Evolutionary conservation across 2,113 vertebrate species (phyloP), one percentile per base, ranked within the genome.

Genomic region (Lepisosteus osseus): DNA sequence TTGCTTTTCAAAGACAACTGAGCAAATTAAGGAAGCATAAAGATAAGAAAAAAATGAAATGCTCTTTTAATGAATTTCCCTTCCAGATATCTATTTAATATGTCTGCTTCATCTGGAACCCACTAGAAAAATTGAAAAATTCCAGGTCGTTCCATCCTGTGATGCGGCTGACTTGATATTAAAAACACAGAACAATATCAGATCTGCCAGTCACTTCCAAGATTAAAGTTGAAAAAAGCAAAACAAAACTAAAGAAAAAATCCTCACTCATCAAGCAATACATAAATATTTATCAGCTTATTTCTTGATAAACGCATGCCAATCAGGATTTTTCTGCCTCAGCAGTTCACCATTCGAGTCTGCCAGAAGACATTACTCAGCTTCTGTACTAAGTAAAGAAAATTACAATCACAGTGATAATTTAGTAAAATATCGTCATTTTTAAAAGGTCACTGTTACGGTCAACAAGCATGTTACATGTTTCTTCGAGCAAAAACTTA

Each of bases 221-320:
- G 65, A 45, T 6, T 51, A 51, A 9, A 51, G 9, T 51, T 51
- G 1, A 9, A 9, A 9, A 51, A 51, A 51, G 47, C 5, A 15
- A 6, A 15, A 9, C 5, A 51, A 51, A 51, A 9, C 5, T 1
- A 6, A 15, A 13, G 57, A 15, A 59, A 59, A 59, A 59, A 59
- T 15, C 14, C 9, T 29, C 11, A 8, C 12, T 44, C 45, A 14
- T 54, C 44, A 54, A 8, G 8, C 8, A 29, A 40, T 40, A 68
- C 54, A 69, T 59, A 61, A 70, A 70, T 44, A 45, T 61, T 65
- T 54, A 72, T 56, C n/a, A 11, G 43, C n/a, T n/a, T 63, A 15
- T 13, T 56, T 51, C 62, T 72, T 13, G 12, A 40, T 55, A 51
- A 14, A 40, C 2, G 8, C 14, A 41, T 54, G 15, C 43, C 65